phyloP scores from a whole-genome alignment of 2,113 vertebrate species.

The Dicrurus megarhynchus region DNA sequence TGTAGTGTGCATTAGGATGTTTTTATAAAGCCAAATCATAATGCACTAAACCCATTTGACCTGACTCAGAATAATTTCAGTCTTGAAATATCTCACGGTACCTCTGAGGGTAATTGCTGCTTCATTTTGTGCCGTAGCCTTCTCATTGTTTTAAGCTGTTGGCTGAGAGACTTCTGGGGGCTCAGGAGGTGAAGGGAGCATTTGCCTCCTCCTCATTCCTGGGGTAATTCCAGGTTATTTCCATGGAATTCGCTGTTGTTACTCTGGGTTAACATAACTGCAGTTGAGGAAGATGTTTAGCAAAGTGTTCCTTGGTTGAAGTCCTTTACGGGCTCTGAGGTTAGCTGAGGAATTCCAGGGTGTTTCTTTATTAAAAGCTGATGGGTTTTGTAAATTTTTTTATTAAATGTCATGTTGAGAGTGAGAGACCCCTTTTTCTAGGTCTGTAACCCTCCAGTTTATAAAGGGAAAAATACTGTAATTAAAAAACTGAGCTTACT shows the following conservation, averaged over 20 bases:
- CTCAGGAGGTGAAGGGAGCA: not conserved
- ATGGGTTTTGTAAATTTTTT: constrained; percentile 46
- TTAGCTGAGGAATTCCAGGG: not conserved
- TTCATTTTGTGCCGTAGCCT: not conserved
- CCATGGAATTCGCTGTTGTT: not conserved
- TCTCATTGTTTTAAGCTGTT: not conserved
- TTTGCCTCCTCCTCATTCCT: not conserved
- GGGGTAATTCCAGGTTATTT: not conserved
- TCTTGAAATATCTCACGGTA: not conserved
- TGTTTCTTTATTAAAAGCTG: not conserved
- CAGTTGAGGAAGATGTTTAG: not conserved
- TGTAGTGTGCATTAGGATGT: not conserved
- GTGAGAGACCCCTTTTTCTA: not conserved
- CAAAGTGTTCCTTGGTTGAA: not conserved
- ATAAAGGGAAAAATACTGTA: not conserved
- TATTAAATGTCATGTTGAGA: not conserved
- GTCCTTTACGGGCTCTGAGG: not conserved
- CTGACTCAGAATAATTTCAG: not conserved
- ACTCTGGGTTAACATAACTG: not conserved
- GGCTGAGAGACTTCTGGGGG: not conserved
- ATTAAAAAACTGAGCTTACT: not conserved
- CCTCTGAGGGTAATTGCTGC: constrained; percentile 3
- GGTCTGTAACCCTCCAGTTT: constrained; percentile 10
- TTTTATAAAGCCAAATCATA: constrained; percentile 32
- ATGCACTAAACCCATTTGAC: not conserved